Evolutionary conservation across 2,797 vertebrate species (phyloP).

Genomic region (Megaceryle alcyon): DNA sequence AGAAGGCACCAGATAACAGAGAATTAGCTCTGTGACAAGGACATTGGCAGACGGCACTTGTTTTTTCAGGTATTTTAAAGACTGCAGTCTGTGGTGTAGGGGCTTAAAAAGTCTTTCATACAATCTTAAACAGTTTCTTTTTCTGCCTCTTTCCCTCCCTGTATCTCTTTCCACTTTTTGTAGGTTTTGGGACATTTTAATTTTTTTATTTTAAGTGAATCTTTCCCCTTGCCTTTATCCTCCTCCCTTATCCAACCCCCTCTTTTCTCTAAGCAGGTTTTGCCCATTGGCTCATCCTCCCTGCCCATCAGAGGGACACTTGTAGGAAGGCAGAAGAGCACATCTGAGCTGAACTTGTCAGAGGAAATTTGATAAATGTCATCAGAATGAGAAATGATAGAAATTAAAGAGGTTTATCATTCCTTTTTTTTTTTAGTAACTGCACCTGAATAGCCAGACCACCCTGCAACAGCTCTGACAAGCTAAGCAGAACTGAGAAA

Average conservation of each 20-base stretch:
- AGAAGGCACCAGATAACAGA: background rate
- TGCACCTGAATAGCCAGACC: slow-evolving; percentile 23
- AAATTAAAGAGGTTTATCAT: slow-evolving; percentile 62
- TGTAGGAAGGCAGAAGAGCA: slow-evolving; percentile 14
- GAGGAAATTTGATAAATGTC: slow-evolving; percentile 64
- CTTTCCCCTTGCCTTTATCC: background rate
- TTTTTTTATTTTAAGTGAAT: background rate
- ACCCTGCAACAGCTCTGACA: slow-evolving; percentile 40
- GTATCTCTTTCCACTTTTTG: background rate
- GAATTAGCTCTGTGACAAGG: background rate
- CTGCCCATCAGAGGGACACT: slow-evolving; percentile 22
- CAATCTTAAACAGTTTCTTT: background rate
- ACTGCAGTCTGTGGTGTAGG: background rate
- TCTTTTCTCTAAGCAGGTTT: background rate
- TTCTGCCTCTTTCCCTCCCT: background rate
- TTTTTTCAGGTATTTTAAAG: slow-evolving; percentile 17
- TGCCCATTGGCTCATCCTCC: slow-evolving; percentile 10
- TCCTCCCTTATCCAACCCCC: background rate
- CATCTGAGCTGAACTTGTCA: slow-evolving; percentile 47
- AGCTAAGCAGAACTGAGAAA: slow-evolving; percentile 51
- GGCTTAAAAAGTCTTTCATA: background rate
- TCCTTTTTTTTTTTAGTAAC: slow-evolving; percentile 36
- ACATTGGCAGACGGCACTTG: background rate
- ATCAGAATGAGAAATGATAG: slow-evolving; percentile 47
- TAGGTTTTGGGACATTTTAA: background rate